Base-by-base conservation (phyloP, 2,888 invertebrate genomes). In the Cheilosia variabilis region DNA sequence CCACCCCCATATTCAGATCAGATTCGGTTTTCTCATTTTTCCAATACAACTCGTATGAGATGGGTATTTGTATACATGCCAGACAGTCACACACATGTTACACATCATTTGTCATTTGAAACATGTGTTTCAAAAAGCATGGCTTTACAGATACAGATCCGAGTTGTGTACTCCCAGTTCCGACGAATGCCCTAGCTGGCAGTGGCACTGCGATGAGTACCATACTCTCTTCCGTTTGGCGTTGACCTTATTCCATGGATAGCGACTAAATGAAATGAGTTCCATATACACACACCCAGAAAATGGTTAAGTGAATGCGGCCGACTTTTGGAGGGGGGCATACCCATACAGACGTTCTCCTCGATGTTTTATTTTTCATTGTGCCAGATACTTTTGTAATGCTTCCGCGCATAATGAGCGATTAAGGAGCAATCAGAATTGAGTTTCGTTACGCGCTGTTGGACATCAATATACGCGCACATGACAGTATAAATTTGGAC, bases 91-190 rank as follows among this genome's bases (percentile, higher is more conserved):
- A 75, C 84, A 84, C 81, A 81, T 86, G 86, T 72, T 77, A 60
- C 76, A 62, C 86, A 72, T 86, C 86, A 76, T 86, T 86, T 81
- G 86, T 81, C 86, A 81, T 86, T 72, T 60, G 81, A 81, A 86
- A 81, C 86, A 86, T 86, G 81, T 86, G 86, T 72, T 75, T 55
- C 66, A 62, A 68, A 78, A 19, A n/a, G 63, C 41, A 58, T 65
- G 50, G 65, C 53, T 24, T 22, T 31, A 10, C 3, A 34, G 45
- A 27, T n/a, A 37, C 37, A 41, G 58, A 58, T 58, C 13, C 17
- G 24, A 17, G 9, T 37, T 19, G 10, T 41, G 13, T 13, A 37
- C 37, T 37, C 37, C 37, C 10, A 37, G 37, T 37, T 13, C 37
- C 37, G 52, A 31, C 63, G 41, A 53, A 47, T 37, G 22, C 55